Base-by-base conservation (phyloP, 2,888 invertebrate genomes). In the Dryococelus australis region DNA sequence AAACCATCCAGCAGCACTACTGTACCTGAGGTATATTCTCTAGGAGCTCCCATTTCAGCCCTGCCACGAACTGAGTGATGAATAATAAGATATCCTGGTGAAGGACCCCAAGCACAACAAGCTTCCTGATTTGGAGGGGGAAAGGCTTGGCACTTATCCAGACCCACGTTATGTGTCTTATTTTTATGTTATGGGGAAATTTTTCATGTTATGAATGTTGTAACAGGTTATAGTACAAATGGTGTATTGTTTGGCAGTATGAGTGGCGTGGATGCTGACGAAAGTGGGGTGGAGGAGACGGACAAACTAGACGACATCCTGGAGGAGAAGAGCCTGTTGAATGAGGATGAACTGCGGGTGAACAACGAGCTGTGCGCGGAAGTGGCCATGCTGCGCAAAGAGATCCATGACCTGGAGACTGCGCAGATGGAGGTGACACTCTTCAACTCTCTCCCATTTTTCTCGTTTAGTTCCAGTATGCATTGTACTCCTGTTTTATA, bases 341-440 rank as follows among this genome's bases (percentile, higher is more conserved):
- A 94, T 89, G 94, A 95, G 90, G 94, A 94, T 12, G 92, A 95
- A 87, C 92, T 92, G 90, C 94, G 90, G 94, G 92, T 92, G 92
- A 94, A 92, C 86, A 92, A 92, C 91, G 92, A 93, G 87, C 87
- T 90, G 65, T 88, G 89, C 89, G 90, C 90, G 84, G 95, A 95
- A 90, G 95, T 95, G 90, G 94, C 94, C 90, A 92, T 92, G 51
- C 93, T 94, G 90, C 92, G 93, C 88, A 93, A 95, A 91, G 95
- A 95, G 90, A 93, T 94, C 81, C 94, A 93, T 87, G 94, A 94
- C 89, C 92, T 92, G 80, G 93, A 93, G 90, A 94, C 89, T 0
- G 87, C 89, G 88, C 89, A 90, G 88, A 89, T 89, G 86, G 90
- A 90, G 86, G 89, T 89, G 28, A 80, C 35, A 35, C 35, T 47